Percentiles rank a stretch among this genome's conserved stretches.
Conservation (phyloP, 1,140 invertebrate genomes). For the Pectinophora gossypiella region DNA sequence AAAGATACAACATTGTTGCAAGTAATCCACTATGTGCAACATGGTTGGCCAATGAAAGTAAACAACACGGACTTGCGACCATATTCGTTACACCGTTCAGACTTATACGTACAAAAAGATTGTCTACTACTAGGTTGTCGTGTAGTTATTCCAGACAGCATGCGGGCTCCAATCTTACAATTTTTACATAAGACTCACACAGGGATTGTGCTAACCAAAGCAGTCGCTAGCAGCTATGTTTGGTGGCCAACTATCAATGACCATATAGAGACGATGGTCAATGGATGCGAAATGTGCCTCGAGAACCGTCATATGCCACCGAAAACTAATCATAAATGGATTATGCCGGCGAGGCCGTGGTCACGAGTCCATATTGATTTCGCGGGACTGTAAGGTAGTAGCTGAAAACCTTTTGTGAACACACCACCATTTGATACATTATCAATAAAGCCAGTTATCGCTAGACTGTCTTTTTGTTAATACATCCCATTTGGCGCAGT, state of each 20-base stretch:
- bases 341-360: slow-evolving; percentile 42
- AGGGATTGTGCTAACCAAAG: slow-evolving; percentile 66
- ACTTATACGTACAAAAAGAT: not conserved
- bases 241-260: slow-evolving; percentile 61
- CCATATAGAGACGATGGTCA: slow-evolving; percentile 28
- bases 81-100: not conserved
- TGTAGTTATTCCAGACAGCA: not conserved
- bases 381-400: slow-evolving; percentile 24
- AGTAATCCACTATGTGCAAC: not conserved
- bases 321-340: slow-evolving; percentile 26
- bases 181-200: slow-evolving; percentile 43
- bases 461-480: too few relatives aligned
- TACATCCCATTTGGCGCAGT: too few relatives aligned
- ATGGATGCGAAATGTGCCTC: not conserved
- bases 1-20: slow-evolving; percentile 13
- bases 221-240: slow-evolving; percentile 49
- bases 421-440: too few relatives aligned
- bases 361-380: slow-evolving; percentile 68
- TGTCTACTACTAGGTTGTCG: slow-evolving; percentile 2
- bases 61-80: not conserved
- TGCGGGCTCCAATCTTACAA: not conserved
- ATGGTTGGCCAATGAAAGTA: not conserved
- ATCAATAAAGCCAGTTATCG: too few relatives aligned
- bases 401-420: too few relatives aligned
- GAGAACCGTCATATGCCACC: slow-evolving; percentile 1